phyloP scores from a whole-genome alignment of 2,113 vertebrate species.

The Rousettus leschenaultii region DNA sequence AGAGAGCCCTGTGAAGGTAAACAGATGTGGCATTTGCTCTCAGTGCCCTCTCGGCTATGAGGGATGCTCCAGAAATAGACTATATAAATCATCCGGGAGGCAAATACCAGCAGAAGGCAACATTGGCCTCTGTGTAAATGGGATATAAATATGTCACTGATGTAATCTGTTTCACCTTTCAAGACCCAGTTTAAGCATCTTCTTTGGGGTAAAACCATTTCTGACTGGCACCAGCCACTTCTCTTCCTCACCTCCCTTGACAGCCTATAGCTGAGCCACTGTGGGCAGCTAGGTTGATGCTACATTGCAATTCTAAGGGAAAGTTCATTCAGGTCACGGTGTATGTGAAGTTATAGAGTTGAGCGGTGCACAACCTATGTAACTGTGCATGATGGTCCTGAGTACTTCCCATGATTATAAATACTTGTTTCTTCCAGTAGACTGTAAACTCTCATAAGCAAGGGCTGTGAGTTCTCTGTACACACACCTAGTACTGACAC shows the following conservation, averaged over 20 bases:
- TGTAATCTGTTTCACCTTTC: neutral
- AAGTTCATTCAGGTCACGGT: neutral
- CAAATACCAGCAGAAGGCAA: neutral
- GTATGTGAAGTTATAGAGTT: neutral
- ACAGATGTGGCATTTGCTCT: neutral
- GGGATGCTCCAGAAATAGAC: conserved; percentile 49
- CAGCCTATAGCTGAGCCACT: neutral
- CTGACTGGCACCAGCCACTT: neutral
- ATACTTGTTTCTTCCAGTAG: neutral
- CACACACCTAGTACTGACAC: too few species aligned
- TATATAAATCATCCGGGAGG: neutral
- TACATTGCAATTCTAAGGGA: neutral
- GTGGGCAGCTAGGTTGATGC: neutral
- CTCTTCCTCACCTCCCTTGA: neutral
- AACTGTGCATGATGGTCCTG: accelerated
- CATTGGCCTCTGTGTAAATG: neutral
- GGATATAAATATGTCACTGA: neutral
- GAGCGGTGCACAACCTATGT: neutral
- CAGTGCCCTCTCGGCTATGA: neutral
- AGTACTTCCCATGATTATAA: neutral
- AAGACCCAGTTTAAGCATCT: conserved; percentile 45
- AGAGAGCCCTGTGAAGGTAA: neutral
- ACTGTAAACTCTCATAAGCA: neutral
- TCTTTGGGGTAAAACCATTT: neutral
- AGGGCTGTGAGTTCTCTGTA: neutral